Evolutionary conservation across 2,888 invertebrate genomes (phyloP), one percentile per base, ranked within the genome.

Genomic region (Carpatolechia fugitivella): DNA sequence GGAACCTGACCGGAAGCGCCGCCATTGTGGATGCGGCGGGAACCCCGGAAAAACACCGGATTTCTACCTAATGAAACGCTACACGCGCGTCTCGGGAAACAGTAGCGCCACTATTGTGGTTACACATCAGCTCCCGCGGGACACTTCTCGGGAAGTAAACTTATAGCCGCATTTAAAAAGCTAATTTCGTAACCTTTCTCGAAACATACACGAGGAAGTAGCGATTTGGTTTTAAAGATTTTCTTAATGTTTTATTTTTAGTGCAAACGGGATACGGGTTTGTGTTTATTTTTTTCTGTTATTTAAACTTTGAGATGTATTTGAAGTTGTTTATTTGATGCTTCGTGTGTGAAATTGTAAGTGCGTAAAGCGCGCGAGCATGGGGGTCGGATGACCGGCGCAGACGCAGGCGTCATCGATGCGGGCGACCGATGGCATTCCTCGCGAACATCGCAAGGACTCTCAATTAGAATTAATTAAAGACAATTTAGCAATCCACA

Each of bases 381-480:
- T 86, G 80, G 68, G 88, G 88, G 85, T 71, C 71, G 69, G 61
- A 68, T 72, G 69, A 63, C 72, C 74, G 78, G 67, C 16, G 56
- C 20, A 13, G 18, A 11, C 6, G 46, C 38, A 8, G 10, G 16
- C 8, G 16, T 16, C 13, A 16, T 38, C 40, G 46, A 89, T 89
- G 88, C 89, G 89, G 89, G 89, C 82, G 78, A 78, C 68, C 86
- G 82, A 80, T 80, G 80, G 78, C 72, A 78, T 78, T 79, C 73
- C 76, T 78, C 68, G 83, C 82, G 73, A 85, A 85, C 72, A 76
- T 70, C 66, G 60, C 71, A 79, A 82, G 79, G 80, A 82, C 86
- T 70, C 85, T 87, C 82, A 89, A 90, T 89, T 88, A 86, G 77
- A 82, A 85, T 86, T 86, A 87, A 90, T 90, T 88, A 88, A 82